These are phyloP conservation scores for Sminthurides bifidus DNA, from an alignment of 1,140 invertebrate genomes.

Conservation along the genomic window DNA sequence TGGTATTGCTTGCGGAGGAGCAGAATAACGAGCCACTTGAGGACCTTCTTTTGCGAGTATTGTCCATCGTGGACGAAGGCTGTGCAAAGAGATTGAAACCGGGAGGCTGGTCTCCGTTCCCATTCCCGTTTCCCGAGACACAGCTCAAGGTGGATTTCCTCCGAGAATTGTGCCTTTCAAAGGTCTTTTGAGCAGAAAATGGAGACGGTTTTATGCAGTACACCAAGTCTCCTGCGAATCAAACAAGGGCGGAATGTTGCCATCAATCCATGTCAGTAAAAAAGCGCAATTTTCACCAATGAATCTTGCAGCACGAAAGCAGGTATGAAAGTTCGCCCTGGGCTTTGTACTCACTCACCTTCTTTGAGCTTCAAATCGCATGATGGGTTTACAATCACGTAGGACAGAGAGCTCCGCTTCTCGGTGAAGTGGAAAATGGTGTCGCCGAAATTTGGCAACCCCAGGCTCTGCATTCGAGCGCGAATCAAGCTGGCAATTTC, in stretches of 20 bases:
- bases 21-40: slow-evolving; percentile 42
- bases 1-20: slow-evolving; percentile 35
- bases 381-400: slow-evolving; percentile 96
- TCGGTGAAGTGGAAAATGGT: slow-evolving; percentile 53
- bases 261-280: too few species aligned
- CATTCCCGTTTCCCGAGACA: slow-evolving; percentile 34
- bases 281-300: too few species aligned
- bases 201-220: slow-evolving; percentile 54
- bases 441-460: slow-evolving; percentile 51
- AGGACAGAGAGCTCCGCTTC: slow-evolving; percentile 82
- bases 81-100: slow-evolving; percentile 29
- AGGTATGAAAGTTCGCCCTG: too few species aligned
- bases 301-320: too few species aligned
- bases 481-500: slow-evolving; percentile 90
- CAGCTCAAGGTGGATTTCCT: slow-evolving; percentile 82
- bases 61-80: slow-evolving; percentile 35
- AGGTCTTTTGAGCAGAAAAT: slow-evolving; percentile 85
- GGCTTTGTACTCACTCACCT: slow-evolving; percentile 5
- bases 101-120: slow-evolving; percentile 35
- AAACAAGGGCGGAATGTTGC: too few species aligned
- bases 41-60: slow-evolving; percentile 37
- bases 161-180: slow-evolving; percentile 76
- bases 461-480: slow-evolving; percentile 84
- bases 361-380: slow-evolving; percentile 89
- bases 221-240: slow-evolving; percentile 20